Conservation (phyloP, 1,140 invertebrate genomes). For the Leptopilina boulardi region DNA sequence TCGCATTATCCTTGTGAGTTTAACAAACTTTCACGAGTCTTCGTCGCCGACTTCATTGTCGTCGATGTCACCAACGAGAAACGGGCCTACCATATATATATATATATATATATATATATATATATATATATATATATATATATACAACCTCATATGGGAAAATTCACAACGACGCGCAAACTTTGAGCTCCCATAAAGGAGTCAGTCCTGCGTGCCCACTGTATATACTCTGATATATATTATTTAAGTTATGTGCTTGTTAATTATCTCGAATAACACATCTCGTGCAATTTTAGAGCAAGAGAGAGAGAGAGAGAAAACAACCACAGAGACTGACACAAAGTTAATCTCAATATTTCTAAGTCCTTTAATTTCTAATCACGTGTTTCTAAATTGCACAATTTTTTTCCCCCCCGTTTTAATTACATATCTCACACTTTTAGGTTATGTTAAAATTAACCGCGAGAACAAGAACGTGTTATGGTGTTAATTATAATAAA, state of each 20-base stretch:
- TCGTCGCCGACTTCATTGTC: constrained; percentile 27
- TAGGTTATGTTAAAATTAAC: neutral
- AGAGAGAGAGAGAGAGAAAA: too few relatives aligned
- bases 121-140: too few relatives aligned
- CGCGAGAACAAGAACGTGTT: neutral
- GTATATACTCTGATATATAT: constrained; percentile 15
- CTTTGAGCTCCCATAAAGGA: constrained; percentile 25
- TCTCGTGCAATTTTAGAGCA: constrained; percentile 24
- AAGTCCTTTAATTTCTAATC: constrained; percentile 21
- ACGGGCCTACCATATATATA: constrained; percentile 33
- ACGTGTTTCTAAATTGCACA: constrained; percentile 1
- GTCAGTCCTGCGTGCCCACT: constrained; percentile 32
- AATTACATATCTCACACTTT: neutral
- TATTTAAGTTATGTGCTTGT: constrained; percentile 16
- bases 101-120: too few relatives aligned
- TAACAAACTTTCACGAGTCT: constrained; percentile 31
- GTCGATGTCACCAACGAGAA: constrained; percentile 4
- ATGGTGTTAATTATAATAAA: too few relatives aligned
- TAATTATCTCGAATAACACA: constrained; percentile 26
- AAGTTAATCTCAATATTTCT: constrained; percentile 16
- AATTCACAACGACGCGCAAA: constrained; percentile 29
- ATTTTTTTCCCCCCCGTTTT: neutral
- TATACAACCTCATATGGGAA: constrained; percentile 27
- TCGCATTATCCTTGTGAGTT: constrained; percentile 27
- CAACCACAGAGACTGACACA: constrained; percentile 9